Percentiles rank a stretch among this genome's conserved stretches.
Evolutionary conservation across 1,140 invertebrate genomes (phyloP).

Genomic region (Penaeus indicus): DNA sequence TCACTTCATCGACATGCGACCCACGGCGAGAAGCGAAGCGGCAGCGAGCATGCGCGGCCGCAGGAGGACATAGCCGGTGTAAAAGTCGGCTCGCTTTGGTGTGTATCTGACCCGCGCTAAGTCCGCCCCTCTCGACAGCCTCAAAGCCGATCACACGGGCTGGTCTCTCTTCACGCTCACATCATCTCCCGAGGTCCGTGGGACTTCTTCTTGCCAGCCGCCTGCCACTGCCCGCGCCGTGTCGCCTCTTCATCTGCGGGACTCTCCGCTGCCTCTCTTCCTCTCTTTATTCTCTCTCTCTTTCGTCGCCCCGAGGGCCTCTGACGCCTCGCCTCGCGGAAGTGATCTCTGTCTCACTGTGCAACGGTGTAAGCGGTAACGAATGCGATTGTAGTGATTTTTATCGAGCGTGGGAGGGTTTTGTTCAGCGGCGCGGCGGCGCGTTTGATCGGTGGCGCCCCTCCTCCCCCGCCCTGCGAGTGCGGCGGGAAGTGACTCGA

Average conservation of each 20-base stretch:
- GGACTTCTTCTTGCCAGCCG: constrained; percentile 2
- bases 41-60: neutral
- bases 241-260: neutral
- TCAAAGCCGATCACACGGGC: constrained; percentile 44
- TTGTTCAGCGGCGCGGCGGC: neutral
- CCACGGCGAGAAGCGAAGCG: neutral
- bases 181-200: constrained; percentile 44
- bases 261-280: neutral
- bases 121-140: constrained; percentile 27
- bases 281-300: neutral
- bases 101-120: constrained; percentile 28
- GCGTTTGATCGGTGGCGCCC: neutral
- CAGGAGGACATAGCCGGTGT: constrained; percentile 1
- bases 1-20: no score
- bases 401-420: no score
- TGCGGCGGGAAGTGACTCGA: constrained; percentile 26
- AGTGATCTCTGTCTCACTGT: neutral
- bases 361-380: neutral
- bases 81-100: constrained; percentile 58
- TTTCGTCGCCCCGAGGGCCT: neutral
- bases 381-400: no score
- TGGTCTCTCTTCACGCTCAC: constrained; percentile 41
- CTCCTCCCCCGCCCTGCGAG: neutral
- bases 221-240: neutral
- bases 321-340: no score